A percentile compares a stretch with the other conserved stretches of the same genome.
phyloP scores from a whole-genome alignment of 1,140 invertebrate species.

The Archegozetes longisetosus region DNA sequence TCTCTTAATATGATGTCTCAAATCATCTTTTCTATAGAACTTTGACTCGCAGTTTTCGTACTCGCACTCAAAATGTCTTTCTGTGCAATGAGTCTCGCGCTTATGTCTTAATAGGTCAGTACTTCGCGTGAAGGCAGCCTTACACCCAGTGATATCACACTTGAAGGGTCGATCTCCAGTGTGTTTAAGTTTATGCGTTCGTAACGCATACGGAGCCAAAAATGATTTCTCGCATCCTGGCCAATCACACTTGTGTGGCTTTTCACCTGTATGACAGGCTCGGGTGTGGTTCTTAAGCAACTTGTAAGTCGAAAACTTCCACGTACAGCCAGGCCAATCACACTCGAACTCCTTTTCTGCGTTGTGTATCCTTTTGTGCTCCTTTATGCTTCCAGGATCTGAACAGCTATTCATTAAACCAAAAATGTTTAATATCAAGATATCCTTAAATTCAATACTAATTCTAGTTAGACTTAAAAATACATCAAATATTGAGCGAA shows the following conservation, averaged over 20 bases:
- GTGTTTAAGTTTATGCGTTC: neutral
- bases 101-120: neutral
- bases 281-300: constrained; percentile 64
- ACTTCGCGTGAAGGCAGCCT: neutral
- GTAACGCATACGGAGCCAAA: neutral
- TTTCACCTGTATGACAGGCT: constrained; percentile 55
- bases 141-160: neutral
- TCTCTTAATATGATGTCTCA: neutral
- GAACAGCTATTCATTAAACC: neutral
- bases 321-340: constrained; percentile 76
- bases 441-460: neutral
- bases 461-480: too few relatives aligned
- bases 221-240: neutral
- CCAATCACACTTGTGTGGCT: constrained; percentile 59
- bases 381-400: constrained; percentile 43
- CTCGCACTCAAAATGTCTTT: neutral
- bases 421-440: neutral
- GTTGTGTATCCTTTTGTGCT: constrained; percentile 74
- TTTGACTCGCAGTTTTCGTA: neutral
- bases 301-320: constrained; percentile 74
- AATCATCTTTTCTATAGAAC: neutral
- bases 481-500: too few relatives aligned
- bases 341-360: constrained; percentile 51
- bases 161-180: neutral
- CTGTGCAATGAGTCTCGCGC: neutral